Evolutionary conservation across 2,797 vertebrate species (phyloP).

Genomic region (Streptopelia turtur): DNA sequence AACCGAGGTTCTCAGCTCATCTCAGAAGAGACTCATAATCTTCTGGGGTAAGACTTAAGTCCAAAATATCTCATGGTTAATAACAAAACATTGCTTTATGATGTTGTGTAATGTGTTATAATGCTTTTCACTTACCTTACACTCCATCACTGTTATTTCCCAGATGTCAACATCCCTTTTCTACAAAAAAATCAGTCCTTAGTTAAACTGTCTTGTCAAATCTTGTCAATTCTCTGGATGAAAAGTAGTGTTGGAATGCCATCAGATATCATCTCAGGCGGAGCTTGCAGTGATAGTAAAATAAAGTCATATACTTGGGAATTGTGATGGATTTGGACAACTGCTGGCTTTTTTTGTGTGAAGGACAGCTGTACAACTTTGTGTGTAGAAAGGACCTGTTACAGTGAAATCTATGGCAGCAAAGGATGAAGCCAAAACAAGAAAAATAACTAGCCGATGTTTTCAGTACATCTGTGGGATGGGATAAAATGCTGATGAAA

Average conservation of each 20-base stretch:
- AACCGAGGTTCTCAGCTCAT: not conserved
- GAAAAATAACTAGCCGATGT: fast-evolving
- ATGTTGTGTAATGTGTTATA: not conserved
- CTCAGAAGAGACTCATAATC: not conserved
- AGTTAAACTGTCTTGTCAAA: constrained; percentile 7
- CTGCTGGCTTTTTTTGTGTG: fast-evolving
- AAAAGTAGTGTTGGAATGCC: not conserved
- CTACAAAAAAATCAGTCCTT: not conserved
- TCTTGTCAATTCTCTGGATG: not conserved
- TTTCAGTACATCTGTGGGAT: not conserved
- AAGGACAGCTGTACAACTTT: not conserved
- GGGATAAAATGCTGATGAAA: not conserved
- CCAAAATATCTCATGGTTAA: not conserved
- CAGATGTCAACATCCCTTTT: not conserved
- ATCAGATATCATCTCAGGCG: not conserved
- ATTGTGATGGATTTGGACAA: not conserved
- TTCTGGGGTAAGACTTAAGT: not conserved
- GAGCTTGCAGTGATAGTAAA: not conserved
- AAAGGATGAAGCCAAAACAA: not conserved
- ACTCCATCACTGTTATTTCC: not conserved
- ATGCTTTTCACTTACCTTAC: not conserved
- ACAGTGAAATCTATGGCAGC: not conserved
- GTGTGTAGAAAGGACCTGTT: not conserved
- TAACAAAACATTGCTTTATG: not conserved
- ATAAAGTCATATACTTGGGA: not conserved